A percentile compares a stretch with the other conserved stretches of the same genome.
These are phyloP conservation scores for Liparis tanakae DNA, from an alignment of 2,797 vertebrate species.

Conservation along the genomic window DNA sequence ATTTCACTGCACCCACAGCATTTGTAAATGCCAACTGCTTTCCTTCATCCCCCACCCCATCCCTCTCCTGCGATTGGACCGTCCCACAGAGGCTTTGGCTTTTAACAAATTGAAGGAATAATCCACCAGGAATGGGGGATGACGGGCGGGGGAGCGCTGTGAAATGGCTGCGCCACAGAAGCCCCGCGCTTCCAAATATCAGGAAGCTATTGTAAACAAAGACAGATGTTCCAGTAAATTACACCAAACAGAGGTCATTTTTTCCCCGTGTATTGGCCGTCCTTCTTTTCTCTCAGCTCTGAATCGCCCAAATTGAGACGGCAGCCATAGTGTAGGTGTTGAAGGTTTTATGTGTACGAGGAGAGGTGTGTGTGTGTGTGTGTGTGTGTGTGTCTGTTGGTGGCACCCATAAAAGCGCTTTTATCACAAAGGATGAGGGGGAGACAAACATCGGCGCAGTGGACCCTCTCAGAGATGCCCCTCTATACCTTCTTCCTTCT, in stretches of 20 bases:
- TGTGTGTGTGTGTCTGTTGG: conserved; percentile 45
- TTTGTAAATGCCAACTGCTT: conserved; percentile 79
- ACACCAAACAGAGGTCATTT: conserved; percentile 62
- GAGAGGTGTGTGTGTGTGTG: conserved; percentile 39
- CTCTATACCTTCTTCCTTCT: conserved; percentile 51
- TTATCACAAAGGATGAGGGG: conserved; percentile 76
- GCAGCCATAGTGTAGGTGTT: conserved; percentile 62
- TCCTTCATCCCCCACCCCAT: conserved; percentile 42
- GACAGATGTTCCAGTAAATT: conserved; percentile 75
- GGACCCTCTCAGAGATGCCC: conserved; percentile 50
- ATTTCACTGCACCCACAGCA: conserved; percentile 72
- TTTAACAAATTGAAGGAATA: conserved; percentile 83
- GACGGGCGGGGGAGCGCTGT: background rate
- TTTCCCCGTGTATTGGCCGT: conserved; percentile 46
- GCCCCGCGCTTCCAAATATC: conserved; percentile 57
- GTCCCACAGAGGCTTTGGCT: conserved; percentile 66
- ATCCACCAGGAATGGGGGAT: conserved; percentile 55
- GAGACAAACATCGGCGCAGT: conserved; percentile 73
- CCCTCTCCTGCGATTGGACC: conserved; percentile 63
- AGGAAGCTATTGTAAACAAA: conserved; percentile 75
- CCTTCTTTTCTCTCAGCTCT: conserved; percentile 10
- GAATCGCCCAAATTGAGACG: conserved; percentile 61
- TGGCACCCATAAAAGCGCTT: conserved; percentile 75
- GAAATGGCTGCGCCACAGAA: conserved; percentile 54
- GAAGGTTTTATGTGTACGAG: conserved; percentile 45